A percentile compares a stretch with the other conserved stretches of the same genome.
Evolutionary conservation across 2,113 vertebrate genomes (phyloP).

Genomic region (Probosciger aterrimus): DNA sequence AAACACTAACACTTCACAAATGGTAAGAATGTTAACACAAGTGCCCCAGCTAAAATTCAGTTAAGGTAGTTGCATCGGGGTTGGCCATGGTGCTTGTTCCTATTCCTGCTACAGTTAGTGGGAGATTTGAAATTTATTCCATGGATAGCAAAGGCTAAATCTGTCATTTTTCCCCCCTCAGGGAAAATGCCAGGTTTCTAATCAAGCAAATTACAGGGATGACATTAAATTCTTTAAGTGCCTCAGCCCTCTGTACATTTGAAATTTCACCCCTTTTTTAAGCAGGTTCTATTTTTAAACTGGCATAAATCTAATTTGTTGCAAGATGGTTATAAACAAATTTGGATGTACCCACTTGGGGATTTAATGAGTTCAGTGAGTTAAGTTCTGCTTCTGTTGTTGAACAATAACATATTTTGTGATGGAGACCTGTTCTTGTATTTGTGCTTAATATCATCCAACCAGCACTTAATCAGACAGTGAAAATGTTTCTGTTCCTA

Average conservation of each 20-base stretch:
- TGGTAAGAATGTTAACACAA: not conserved
- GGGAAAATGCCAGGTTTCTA: constrained; percentile 58
- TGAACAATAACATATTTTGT: not conserved
- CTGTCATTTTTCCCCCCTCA: not conserved
- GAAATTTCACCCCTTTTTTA: constrained; percentile 29
- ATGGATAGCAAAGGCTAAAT: constrained; percentile 15
- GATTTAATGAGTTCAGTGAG: not conserved
- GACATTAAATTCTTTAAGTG: constrained; percentile 44
- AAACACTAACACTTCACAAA: constrained; percentile 19
- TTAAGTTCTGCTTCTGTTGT: constrained; percentile 8
- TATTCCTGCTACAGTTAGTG: not conserved
- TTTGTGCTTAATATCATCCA: not conserved
- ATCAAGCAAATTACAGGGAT: constrained; percentile 56
- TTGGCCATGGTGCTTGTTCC: not conserved
- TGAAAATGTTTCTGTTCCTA: constrained; percentile 18
- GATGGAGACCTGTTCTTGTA: not conserved
- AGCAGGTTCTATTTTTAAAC: constrained; percentile 39
- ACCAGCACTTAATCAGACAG: not conserved
- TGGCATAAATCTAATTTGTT: not conserved
- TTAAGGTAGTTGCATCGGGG: not conserved
- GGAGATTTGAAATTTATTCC: constrained; percentile 14
- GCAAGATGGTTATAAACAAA: not conserved
- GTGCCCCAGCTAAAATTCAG: not conserved
- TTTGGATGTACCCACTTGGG: not conserved
- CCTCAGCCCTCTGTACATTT: not conserved